Percentiles rank a stretch among this genome's conserved stretches.
phyloP scores from a whole-genome alignment of 2,797 vertebrate genomes.

The Liasis olivaceus region DNA sequence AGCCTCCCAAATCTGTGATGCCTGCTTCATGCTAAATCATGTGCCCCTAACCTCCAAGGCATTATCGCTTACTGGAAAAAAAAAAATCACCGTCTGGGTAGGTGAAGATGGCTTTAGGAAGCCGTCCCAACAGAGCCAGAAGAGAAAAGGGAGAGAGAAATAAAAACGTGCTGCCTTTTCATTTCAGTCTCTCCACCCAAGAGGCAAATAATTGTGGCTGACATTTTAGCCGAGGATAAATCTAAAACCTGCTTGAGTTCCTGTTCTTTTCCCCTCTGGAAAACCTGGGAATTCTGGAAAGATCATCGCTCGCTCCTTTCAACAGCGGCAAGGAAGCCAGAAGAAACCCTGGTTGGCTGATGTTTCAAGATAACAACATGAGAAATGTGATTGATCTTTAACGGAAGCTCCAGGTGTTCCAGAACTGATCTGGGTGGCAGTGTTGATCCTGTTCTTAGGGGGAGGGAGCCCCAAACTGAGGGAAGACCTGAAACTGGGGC shows the following conservation, averaged over 20 bases:
- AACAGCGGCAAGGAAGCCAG: background rate
- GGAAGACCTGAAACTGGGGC: too few relatives aligned
- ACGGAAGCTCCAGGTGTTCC: too few relatives aligned
- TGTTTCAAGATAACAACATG: background rate
- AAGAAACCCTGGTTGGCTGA: background rate
- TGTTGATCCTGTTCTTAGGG: too few relatives aligned
- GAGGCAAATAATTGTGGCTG: conserved; percentile 5
- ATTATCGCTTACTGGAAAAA: background rate
- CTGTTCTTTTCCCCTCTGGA: too few relatives aligned
- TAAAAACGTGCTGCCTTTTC: background rate
- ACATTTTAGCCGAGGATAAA: conserved; percentile 20
- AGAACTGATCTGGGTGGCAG: background rate
- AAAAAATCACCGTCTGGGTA: background rate
- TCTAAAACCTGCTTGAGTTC: background rate
- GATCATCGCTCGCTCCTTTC: background rate
- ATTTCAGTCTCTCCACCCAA: background rate
- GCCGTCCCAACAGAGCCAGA: background rate
- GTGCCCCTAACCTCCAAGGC: background rate
- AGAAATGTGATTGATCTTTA: background rate
- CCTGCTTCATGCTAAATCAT: background rate
- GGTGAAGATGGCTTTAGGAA: background rate
- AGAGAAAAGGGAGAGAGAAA: background rate
- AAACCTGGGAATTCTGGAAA: background rate
- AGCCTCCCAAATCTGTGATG: background rate
- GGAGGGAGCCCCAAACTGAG: background rate